Evolutionary conservation across 2,888 invertebrate species (phyloP), one percentile per base, ranked within the genome.

Genomic region (Hoplodrina blanda): DNA sequence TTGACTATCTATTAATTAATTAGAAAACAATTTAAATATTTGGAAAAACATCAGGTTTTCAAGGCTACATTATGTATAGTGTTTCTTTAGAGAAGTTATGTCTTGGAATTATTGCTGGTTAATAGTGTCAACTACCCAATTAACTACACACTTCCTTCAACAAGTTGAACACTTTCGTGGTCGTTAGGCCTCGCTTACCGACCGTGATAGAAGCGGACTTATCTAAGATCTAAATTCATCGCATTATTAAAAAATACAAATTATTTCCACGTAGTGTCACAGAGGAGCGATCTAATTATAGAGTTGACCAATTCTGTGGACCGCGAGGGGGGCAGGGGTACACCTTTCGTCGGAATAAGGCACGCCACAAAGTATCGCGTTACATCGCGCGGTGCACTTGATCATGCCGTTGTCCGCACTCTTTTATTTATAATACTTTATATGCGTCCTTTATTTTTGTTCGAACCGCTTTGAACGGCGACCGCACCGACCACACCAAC

Each of bases 381-480:
- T 95, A 94, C 95, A 93, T 91, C 91, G 91, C 82, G 91, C 92
- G 91, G 92, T 91, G 91, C 92, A 93, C 94, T 94, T 95, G 95
- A 95, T 94, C 94, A 93, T 93, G 91, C 91, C 91, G 93, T 93
- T 92, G 93, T 93, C 93, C 87, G 84, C 76, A 74, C 88, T 91
- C 89, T 91, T 93, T 93, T 95, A 91, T 94, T 94, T 93, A 89
- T 91, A 79, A 79, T 87, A 87, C 85, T 88, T 89, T 90, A 87
- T 76, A 62, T 80, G 68, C 83, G 60, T 84, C 82, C 81, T 90
- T 91, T 90, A 88, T 92, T 93, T 94, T 92, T 91, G 87, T 88
- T 89, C 85, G 85, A 82, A 82, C 87, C 90, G 90, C 92, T 93
- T 94, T 93, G 92, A 91, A 83, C 83, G 82, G 76, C 88, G 90